These are phyloP conservation scores for Temnopleurus reevesii DNA, from an alignment of 53 echinoderm and acorn worm species.

Conservation along the genomic window DNA sequence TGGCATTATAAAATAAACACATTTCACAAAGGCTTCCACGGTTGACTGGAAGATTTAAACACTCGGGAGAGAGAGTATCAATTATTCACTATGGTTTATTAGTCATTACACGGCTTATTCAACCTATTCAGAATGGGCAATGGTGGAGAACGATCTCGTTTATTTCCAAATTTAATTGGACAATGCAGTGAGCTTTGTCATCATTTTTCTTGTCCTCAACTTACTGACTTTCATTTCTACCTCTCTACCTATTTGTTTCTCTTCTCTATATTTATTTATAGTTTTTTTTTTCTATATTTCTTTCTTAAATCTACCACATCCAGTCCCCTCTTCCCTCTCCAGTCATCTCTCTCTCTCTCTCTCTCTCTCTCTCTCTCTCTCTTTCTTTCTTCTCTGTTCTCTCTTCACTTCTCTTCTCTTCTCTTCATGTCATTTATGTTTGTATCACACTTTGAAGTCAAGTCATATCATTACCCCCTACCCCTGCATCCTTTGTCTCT, in stretches of 20 bases:
- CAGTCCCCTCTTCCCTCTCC: neutral
- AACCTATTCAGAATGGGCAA: neutral
- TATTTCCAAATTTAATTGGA: neutral
- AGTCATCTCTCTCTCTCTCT: neutral
- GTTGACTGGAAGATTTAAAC: neutral
- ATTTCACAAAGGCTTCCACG: neutral
- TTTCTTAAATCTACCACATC: neutral
- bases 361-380: neutral
- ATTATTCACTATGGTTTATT: neutral
- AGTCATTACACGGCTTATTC: neutral
- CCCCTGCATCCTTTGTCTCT: no score
- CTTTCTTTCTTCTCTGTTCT: no score
- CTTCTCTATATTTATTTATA: no score
- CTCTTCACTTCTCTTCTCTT: no score
- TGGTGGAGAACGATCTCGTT: neutral
- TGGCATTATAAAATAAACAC: no score
- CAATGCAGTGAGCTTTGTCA: neutral
- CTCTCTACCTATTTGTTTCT: neutral
- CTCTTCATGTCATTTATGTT: no score
- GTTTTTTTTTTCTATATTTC: no score
- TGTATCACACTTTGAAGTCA: no score
- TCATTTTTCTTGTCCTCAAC: neutral
- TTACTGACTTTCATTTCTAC: neutral
- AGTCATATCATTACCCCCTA: no score
- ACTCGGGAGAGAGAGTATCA: neutral